A percentile compares a stretch with the other conserved stretches of the same genome.
phyloP scores from a whole-genome alignment of 2,888 invertebrate genomes.

The Neoaliturus tenellus region DNA sequence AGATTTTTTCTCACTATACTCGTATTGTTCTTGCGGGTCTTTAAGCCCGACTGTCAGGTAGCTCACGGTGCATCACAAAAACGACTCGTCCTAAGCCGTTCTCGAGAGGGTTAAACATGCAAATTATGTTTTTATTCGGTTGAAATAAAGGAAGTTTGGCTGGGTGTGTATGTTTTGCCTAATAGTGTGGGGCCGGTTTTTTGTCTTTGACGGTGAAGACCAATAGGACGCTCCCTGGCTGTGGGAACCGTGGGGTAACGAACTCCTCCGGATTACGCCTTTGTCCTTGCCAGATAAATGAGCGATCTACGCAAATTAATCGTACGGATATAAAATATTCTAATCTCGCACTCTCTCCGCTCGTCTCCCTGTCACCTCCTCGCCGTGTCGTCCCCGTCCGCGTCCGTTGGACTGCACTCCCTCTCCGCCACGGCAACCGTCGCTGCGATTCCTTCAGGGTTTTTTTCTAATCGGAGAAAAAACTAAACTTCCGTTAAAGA shows the following conservation, averaged over 20 bases:
- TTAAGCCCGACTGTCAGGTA: conserved; percentile 59
- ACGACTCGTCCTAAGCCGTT: conserved; percentile 52
- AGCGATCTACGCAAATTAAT: conserved; percentile 56
- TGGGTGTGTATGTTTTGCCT: conserved; percentile 65
- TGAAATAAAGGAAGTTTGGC: conserved; percentile 59
- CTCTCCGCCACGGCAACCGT: not conserved
- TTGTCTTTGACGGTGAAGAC: conserved; percentile 57
- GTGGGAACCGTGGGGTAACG: conserved; percentile 54
- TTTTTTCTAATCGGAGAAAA: not conserved
- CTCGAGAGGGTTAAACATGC: conserved; percentile 68
- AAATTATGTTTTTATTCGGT: conserved; percentile 64
- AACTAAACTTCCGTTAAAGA: conserved; percentile 22
- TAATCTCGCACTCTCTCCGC: conserved; percentile 26
- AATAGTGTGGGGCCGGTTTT: conserved; percentile 63
- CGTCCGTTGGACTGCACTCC: conserved; percentile 39
- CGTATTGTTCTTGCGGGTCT: conserved; percentile 60
- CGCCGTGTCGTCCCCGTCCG: too few species aligned
- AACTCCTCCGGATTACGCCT: conserved; percentile 40
- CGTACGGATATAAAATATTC: conserved; percentile 49
- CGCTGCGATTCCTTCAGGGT: not conserved
- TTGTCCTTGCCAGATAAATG: conserved; percentile 58
- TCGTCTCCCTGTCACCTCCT: conserved; percentile 2
- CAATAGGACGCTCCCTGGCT: conserved; percentile 45
- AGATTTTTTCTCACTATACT: conserved; percentile 58
- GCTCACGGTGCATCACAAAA: conserved; percentile 51